Evolutionary conservation across 1,140 invertebrate genomes (phyloP).

Genomic region (Cydia strobilella): DNA sequence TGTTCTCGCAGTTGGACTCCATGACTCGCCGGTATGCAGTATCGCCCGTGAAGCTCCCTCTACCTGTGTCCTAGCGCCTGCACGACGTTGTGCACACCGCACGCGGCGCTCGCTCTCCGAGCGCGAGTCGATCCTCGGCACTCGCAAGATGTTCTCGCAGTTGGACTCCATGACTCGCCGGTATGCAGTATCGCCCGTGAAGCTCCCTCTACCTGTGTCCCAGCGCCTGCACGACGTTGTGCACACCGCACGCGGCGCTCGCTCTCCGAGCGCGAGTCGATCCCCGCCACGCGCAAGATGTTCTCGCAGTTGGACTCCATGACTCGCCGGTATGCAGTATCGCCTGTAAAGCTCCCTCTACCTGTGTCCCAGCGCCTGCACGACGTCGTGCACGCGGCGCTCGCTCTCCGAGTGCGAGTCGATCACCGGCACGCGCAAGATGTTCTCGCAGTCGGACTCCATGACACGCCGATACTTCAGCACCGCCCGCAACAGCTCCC

Average conservation of each 20-base stretch:
- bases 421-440: constrained; percentile 52
- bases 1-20: constrained; percentile 52
- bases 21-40: constrained; percentile 55
- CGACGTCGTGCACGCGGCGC: constrained; percentile 47
- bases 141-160: too few species aligned
- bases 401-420: constrained; percentile 55
- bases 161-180: constrained; percentile 53
- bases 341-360: constrained; percentile 55
- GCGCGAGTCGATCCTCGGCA: too few species aligned
- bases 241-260: constrained; percentile 49
- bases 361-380: constrained; percentile 61
- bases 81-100: constrained; percentile 54
- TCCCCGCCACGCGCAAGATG: constrained; percentile 51
- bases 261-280: constrained; percentile 50
- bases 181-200: constrained; percentile 56
- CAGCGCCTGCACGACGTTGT: constrained; percentile 58
- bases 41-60: constrained; percentile 55
- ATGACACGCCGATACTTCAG: constrained; percentile 55
- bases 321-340: constrained; percentile 56
- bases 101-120: constrained; percentile 48
- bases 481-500: constrained; percentile 59
- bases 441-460: constrained; percentile 50
- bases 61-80: constrained; percentile 61
- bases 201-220: constrained; percentile 60
- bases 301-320: constrained; percentile 53